Base-by-base conservation (phyloP, 2,888 invertebrate species). In the Aleiodes leptofemur region DNA sequence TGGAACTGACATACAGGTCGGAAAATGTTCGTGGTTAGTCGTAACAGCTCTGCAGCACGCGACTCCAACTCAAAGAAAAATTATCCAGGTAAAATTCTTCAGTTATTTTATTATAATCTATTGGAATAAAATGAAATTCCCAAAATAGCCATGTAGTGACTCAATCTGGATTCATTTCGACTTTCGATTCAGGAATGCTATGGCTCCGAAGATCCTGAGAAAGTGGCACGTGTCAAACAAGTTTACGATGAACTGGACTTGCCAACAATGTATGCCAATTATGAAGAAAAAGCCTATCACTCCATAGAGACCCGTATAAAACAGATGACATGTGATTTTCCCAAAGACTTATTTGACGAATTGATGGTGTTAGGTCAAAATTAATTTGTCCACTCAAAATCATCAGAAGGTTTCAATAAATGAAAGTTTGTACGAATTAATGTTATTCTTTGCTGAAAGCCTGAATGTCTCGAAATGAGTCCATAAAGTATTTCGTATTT, bases 11-110 rank as follows among this genome's bases (percentile, higher is more conserved):
- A 98, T 99, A 82, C 93, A 95, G 90, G 97, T 98, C 82, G 98
- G 98, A 48, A 99, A 98, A 90, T 99, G 98, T 90, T 94, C 97
- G 0, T 99, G 99, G 99, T 90, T 98, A 48, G 94, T 96, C 0
- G 96, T 98, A 0, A 95, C 96, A 0, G 98, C 98, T 9, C 91
- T 98, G 77, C 95, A 97, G 88, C 92, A 95, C 72, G 95, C 95
- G 0, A 92, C 92, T 61, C 91, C 93, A 0, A 6, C 34, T 6
- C 34, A 34, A 34, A 4, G 4, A 34, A 34, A 34, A 6, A 34
- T 34, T 6, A n/a, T 23, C 75, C 23, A 68, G 29, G 5, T 23
- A 9, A 56, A 34, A 6, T 34, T 34, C 3, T 6, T 34, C 34
- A 34, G 5, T 34, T 0, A 34, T 34, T 90, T 92, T 4, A 96